Base-by-base conservation (phyloP, 2,113 vertebrate species). In the Lepidothrix coronata region DNA sequence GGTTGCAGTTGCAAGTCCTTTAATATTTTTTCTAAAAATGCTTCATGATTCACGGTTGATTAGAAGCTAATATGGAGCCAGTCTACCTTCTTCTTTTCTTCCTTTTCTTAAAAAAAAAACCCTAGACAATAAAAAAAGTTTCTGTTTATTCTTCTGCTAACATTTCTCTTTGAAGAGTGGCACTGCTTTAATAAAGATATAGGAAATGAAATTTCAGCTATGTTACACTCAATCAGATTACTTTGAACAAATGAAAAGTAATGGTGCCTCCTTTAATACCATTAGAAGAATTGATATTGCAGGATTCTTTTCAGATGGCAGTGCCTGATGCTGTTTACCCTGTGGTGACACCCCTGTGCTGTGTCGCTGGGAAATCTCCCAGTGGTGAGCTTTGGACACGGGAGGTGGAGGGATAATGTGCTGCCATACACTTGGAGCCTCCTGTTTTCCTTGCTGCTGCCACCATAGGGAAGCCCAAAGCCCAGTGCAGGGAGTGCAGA, bases 191-290 rank as follows among this genome's bases (percentile, higher is more conserved):
- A 96, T 97, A 95, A 97, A 98, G 79, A 97, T 91, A 58, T 67
- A 94, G 96, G 95, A 97, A 97, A 98, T 97, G 55, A 97, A 97
- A 97, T 97, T 96, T 82, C 52, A 65, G 94, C 81, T 75, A 62
- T 91, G 81, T 85, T 96, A 10, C 94, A 75, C 59, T 96, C 96
- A 97, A 94, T 97, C 85, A 70, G 77, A 97, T 97, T 97, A 97
- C 84, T 90, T 79, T 48, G 93, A 93, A 95, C 81, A 96, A 95
- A 95, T 96, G 89, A 93, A 96, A 97, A 97, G 90, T 94, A 95
- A 96, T 96, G 76, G 73, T 89, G 68, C 76, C 82, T 95, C 80
- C 94, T 97, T 87, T 94, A 96, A 97, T 97, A 57, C 87, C 88
- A 89, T 96, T 95, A 96, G 62, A 79, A 86, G 96, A 77, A 81